Evolutionary conservation across 1,140 invertebrate species (phyloP), one percentile per base, ranked within the genome.

Genomic region (Ceratina japonica): DNA sequence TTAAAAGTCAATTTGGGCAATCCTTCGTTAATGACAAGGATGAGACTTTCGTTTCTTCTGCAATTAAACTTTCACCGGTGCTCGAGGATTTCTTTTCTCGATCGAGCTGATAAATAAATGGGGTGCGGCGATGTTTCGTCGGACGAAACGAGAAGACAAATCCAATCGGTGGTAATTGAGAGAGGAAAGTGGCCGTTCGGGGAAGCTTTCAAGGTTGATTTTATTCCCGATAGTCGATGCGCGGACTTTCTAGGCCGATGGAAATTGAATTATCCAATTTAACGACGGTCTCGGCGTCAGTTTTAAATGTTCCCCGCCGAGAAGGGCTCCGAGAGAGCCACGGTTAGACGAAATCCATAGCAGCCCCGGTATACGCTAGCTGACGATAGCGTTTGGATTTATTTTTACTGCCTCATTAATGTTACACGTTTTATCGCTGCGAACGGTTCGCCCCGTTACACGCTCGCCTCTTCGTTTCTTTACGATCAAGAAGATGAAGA

Each of bases 371-470:
- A 10, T 44, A 44, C 37, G 37, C 58, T 27, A 81, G 86, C 76
- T 77, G 87, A 87, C 88, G 90, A 88, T 90, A 87, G 84, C 84
- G 85, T 74, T 44, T 79, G 86, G 89, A 90, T 90, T 91, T 91
- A 91, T 84, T 90, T 91, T 91, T 90, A 91, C 87, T 87, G 81
- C 85, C 84, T 90, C 90, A 90, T 91, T 90, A 91, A 90, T 90
- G 89, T 90, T 89, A 89, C 85, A 89, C 88, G 88, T 91, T 90
- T 90, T 91, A 90, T 91, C 90, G 87, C 87, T 72, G 80, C 37
- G 61, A 69, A 82, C 79, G 82, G 84, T 89, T 86, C 62, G 80
- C 80, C 52, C 44, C 16, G 27, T 52, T 81, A 81, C n/a, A 63
- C 88, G 84, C 79, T 83, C 65, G 61, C 61, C 84, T 80, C 84